phyloP scores from a whole-genome alignment of 2,888 invertebrate species.

The Uloborus plumipes region DNA sequence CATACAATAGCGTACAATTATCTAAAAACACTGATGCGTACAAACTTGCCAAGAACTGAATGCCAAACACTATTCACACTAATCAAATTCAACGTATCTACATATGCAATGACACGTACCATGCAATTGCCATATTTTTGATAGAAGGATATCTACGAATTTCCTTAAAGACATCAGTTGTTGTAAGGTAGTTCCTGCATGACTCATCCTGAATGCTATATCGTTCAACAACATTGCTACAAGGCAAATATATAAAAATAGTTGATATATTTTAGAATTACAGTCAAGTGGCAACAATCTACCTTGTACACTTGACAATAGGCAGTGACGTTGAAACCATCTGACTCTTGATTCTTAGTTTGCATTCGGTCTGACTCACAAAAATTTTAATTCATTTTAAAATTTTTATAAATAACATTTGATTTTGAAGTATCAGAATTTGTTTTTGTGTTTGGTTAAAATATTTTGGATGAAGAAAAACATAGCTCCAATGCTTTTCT shows the following conservation, averaged over 20 bases:
- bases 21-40: slow-evolving; percentile 26
- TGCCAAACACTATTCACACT: slow-evolving; percentile 45
- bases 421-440: too few species aligned
- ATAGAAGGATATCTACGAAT: neutral
- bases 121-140: neutral
- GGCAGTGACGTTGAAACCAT: slow-evolving; percentile 51
- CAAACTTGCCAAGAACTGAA: slow-evolving; percentile 15
- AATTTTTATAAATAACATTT: too few species aligned
- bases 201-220: slow-evolving; percentile 8
- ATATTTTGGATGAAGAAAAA: too few species aligned
- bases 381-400: neutral
- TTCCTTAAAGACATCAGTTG: slow-evolving; percentile 11
- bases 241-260: slow-evolving; percentile 60
- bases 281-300: slow-evolving; percentile 36
- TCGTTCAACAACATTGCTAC: slow-evolving; percentile 33
- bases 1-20: slow-evolving; percentile 40
- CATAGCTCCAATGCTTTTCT: too few species aligned
- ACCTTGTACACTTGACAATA: slow-evolving; percentile 29
- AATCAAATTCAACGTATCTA: slow-evolving; percentile 42
- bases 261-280: slow-evolving; percentile 51
- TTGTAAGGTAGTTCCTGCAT: slow-evolving; percentile 10
- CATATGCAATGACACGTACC: slow-evolving; percentile 3
- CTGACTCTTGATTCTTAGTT: slow-evolving; percentile 1
- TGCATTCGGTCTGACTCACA: slow-evolving; percentile 16
- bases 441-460: too few species aligned